A percentile compares a stretch with the other conserved stretches of the same genome.
phyloP scores from a whole-genome alignment of 2,888 invertebrate genomes.

The Tortricodes alternella region DNA sequence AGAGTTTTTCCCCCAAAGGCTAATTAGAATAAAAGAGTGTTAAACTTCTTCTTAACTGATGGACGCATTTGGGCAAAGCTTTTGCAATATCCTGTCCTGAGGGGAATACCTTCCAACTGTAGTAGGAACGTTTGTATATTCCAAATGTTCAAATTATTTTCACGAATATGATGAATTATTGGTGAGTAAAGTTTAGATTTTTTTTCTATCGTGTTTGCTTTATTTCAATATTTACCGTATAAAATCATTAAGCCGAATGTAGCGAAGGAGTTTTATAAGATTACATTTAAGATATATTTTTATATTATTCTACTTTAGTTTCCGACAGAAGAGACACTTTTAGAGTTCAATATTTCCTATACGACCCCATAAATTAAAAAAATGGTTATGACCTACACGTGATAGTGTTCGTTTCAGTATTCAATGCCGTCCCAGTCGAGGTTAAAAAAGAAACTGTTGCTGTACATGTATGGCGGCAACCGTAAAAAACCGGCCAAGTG shows the following conservation, averaged over 20 bases:
- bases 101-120: conserved; percentile 40
- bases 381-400: too few relatives aligned
- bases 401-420: too few relatives aligned
- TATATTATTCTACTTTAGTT: too few relatives aligned
- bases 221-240: conserved; percentile 1
- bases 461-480: too few relatives aligned
- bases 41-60: conserved; percentile 65
- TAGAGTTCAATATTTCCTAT: too few relatives aligned
- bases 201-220: conserved; percentile 6
- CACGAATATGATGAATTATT: conserved; percentile 9
- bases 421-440: too few relatives aligned
- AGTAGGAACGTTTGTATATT: conserved; percentile 20
- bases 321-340: too few relatives aligned
- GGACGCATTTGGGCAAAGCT: conserved; percentile 54
- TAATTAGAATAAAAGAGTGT: conserved; percentile 78
- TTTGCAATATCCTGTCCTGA: conserved; percentile 42
- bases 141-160: conserved; percentile 23
- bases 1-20: conserved; percentile 58
- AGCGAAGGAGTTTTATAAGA: too few relatives aligned
- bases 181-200: neutral
- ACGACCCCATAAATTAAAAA: too few relatives aligned
- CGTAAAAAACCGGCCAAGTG: too few relatives aligned
- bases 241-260: neutral
- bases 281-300: too few relatives aligned
- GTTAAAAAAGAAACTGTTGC: too few relatives aligned